Conservation (phyloP, 2,797 vertebrate species). For the Ctenopoma kingsleyae region DNA sequence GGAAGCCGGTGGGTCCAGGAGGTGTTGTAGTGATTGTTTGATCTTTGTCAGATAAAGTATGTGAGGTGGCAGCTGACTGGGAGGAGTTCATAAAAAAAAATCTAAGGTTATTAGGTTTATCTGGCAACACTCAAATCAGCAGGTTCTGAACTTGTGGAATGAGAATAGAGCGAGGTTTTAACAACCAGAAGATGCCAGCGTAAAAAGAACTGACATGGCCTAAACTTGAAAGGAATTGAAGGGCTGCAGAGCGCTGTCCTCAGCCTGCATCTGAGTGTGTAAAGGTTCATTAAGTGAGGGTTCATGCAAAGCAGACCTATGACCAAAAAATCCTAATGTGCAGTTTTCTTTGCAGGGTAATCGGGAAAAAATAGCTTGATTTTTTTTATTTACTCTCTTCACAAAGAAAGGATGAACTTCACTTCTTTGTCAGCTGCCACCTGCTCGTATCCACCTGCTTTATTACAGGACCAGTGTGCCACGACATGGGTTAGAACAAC, state of each 20-base stretch:
- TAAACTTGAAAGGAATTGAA: conserved; percentile 25
- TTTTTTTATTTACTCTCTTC: conserved; percentile 8
- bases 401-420: conserved; percentile 13
- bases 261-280: conserved; percentile 49
- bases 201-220: conserved; percentile 13
- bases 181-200: neutral
- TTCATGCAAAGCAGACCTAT: conserved; percentile 35
- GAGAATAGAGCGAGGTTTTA: neutral
- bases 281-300: conserved; percentile 48
- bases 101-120: neutral
- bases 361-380: conserved; percentile 19
- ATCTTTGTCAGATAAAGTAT: conserved; percentile 21
- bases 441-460: conserved; percentile 44
- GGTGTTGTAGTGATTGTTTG: conserved; percentile 14
- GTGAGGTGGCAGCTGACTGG: neutral
- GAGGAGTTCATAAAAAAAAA: conserved; percentile 4
- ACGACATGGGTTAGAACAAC: conserved; percentile 40
- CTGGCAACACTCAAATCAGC: neutral
- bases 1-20: conserved; percentile 10
- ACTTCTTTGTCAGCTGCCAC: conserved; percentile 39
- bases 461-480: conserved; percentile 30
- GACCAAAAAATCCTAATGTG: conserved; percentile 30
- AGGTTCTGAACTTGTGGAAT: no score
- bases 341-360: conserved; percentile 40
- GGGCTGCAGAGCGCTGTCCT: conserved; percentile 56